phyloP scores from a whole-genome alignment of 2,113 vertebrate species.

The Myodes glareolus region DNA sequence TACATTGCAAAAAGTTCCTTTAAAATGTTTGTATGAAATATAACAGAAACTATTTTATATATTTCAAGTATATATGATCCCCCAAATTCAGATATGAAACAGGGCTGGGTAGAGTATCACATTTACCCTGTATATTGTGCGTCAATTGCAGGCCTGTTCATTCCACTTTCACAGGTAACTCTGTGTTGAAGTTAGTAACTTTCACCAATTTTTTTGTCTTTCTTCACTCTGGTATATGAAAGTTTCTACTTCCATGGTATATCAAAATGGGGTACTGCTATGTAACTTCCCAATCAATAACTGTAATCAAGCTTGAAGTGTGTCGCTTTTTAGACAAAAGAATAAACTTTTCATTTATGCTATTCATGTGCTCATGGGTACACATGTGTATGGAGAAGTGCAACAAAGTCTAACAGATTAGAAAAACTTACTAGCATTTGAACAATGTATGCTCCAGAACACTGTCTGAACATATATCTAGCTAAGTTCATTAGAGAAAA shows the following conservation, averaged over 20 bases:
- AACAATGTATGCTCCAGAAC: not conserved
- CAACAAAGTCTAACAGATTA: not conserved
- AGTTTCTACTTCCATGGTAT: not conserved
- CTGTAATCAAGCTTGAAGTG: not conserved
- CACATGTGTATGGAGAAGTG: not conserved
- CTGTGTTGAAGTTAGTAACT: not conserved
- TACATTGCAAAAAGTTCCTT: not conserved
- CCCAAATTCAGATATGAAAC: not conserved
- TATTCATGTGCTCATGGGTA: not conserved
- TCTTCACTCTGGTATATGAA: not conserved
- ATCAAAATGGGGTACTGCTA: not conserved
- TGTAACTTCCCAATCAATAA: not conserved
- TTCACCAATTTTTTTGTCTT: not conserved
- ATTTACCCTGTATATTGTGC: not conserved
- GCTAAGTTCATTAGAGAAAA: not conserved
- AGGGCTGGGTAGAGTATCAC: not conserved
- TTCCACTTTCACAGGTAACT: not conserved
- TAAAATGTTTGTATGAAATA: not conserved
- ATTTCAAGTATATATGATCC: not conserved
- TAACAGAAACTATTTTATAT: not conserved
- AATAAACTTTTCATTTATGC: not conserved
- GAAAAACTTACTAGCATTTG: not conserved
- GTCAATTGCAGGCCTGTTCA: not conserved
- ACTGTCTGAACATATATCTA: not conserved
- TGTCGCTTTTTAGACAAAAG: not conserved